Percentiles rank a stretch among this genome's conserved stretches.
phyloP scores from a whole-genome alignment of 37 sponge, comb jelly and placozoan genomes.

The Cladorhizidae sp. region DNA sequence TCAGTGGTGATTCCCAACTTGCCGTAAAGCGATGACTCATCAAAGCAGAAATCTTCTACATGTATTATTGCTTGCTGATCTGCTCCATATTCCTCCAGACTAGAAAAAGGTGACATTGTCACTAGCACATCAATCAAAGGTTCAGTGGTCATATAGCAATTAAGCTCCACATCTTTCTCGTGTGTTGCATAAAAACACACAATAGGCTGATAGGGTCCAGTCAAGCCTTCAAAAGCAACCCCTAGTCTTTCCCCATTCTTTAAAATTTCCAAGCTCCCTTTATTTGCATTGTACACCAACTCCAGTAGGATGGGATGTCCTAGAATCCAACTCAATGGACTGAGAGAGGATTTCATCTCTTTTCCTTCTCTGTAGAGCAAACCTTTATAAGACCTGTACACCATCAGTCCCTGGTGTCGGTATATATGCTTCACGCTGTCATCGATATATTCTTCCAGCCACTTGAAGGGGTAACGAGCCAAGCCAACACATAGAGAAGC shows the following conservation, averaged over 20 bases:
- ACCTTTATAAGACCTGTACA: conserved; percentile 64
- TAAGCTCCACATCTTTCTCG: conserved; percentile 50
- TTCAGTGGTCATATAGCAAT: conserved; percentile 12
- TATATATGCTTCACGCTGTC: conserved; percentile 35
- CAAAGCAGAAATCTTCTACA: conserved; percentile 24
- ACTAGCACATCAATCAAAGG: background rate
- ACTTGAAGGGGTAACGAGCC: conserved; percentile 30
- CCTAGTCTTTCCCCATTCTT: conserved; percentile 29
- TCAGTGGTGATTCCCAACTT: conserved; percentile 19
- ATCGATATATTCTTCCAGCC: conserved; percentile 13
- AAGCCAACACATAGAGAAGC: conserved; percentile 50
- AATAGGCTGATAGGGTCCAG: conserved; percentile 42
- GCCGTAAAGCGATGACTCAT: conserved; percentile 12
- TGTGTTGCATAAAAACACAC: conserved; percentile 60
- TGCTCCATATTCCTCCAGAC: background rate
- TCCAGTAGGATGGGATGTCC: conserved; percentile 17
- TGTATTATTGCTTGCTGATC: background rate
- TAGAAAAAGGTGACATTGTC: too few relatives aligned
- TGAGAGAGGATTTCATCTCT: conserved; percentile 8
- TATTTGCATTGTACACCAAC: conserved; percentile 17
- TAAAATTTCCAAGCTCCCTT: conserved; percentile 36
- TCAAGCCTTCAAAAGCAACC: conserved; percentile 35
- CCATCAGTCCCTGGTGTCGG: conserved; percentile 21
- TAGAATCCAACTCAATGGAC: conserved; percentile 27
- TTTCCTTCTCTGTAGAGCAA: conserved; percentile 45